Percentiles rank a stretch among this genome's conserved stretches.
Evolutionary conservation across 2,797 vertebrate species (phyloP).

Genomic region (Ciconia nigra): DNA sequence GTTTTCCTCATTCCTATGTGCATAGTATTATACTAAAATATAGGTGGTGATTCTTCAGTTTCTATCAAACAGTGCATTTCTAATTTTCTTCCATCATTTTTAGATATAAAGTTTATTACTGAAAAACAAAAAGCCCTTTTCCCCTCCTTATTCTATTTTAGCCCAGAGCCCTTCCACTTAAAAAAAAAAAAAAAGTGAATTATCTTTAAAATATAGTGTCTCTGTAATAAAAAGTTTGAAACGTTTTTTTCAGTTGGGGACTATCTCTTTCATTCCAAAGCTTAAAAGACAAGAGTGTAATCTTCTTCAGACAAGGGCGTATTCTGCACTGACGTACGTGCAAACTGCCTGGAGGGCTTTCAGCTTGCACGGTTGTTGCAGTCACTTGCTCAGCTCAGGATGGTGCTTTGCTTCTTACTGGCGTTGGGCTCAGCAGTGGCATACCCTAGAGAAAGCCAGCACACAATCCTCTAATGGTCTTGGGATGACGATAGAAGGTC

Average conservation of each 20-base stretch:
- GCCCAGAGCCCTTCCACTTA: not conserved
- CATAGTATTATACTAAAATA: not conserved
- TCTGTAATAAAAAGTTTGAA: not conserved
- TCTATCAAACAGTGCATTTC: not conserved
- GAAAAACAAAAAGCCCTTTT: not conserved
- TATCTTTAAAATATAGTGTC: not conserved
- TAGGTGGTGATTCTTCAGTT: not conserved
- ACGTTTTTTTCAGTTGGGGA: not conserved
- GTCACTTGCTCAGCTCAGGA: not conserved
- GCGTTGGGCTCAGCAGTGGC: not conserved
- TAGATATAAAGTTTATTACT: not conserved
- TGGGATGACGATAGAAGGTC: not conserved
- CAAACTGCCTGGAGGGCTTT: not conserved
- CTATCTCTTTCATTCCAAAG: not conserved
- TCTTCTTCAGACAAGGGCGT: slow-evolving; percentile 30
- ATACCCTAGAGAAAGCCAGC: not conserved
- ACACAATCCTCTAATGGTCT: rapidly evolving
- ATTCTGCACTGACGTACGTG: slow-evolving; percentile 2
- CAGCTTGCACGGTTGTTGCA: not conserved
- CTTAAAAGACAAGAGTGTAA: slow-evolving; percentile 18
- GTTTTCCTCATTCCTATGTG: not conserved
- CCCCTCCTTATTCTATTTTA: not conserved
- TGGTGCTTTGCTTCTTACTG: not conserved
- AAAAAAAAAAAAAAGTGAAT: not conserved
- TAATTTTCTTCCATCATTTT: not conserved